Conservation (phyloP, 2,113 vertebrate species). For the Isurus oxyrinchus region DNA sequence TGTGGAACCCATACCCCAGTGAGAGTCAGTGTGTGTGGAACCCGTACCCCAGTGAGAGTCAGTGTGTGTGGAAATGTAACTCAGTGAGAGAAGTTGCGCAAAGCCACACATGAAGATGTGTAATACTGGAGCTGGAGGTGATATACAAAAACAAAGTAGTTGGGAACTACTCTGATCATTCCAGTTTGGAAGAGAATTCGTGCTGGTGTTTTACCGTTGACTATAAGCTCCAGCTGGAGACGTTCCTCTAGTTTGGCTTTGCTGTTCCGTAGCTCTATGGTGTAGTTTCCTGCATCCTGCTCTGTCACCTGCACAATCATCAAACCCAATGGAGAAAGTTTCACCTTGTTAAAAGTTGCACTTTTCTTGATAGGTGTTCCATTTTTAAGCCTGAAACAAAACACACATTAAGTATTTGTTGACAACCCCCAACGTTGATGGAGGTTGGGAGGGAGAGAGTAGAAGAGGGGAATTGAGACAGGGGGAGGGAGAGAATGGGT, state of each 20-base stretch:
- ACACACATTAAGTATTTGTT: neutral
- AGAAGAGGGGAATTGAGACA: neutral
- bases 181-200: neutral
- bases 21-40: neutral
- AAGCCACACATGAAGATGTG: neutral
- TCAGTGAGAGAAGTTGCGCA: neutral
- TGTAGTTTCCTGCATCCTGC: slow-evolving; percentile 76
- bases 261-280: slow-evolving; percentile 67
- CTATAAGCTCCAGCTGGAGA: slow-evolving; percentile 74
- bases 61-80: neutral
- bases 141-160: neutral
- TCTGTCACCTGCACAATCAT: slow-evolving; percentile 82
- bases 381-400: slow-evolving; percentile 77
- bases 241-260: slow-evolving; percentile 63
- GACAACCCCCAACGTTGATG: neutral
- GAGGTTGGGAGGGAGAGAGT: neutral
- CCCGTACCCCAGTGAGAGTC: neutral
- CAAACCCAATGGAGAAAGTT: slow-evolving; percentile 70
- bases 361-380: slow-evolving; percentile 67
- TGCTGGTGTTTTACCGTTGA: slow-evolving; percentile 70
- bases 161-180: neutral
- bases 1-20: neutral
- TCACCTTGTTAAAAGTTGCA: slow-evolving; percentile 61
- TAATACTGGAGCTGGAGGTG: neutral
- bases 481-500: too few species aligned